Conservation (phyloP, 2,888 invertebrate species). For the Pardosa pseudoannulata region DNA sequence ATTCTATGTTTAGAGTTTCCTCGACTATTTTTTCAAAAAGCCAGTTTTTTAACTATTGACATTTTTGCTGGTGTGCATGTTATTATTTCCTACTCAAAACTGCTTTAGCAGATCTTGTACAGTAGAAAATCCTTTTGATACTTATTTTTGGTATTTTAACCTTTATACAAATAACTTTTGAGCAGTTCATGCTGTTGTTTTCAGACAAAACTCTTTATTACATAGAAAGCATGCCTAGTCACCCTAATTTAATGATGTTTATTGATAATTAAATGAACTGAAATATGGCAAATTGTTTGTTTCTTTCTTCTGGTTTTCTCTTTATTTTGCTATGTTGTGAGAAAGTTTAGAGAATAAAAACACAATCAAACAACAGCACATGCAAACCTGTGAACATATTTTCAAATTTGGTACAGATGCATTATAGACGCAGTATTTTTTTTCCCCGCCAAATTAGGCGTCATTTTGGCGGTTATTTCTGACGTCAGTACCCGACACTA, state of each 20-base stretch:
- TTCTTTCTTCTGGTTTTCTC: too few relatives aligned
- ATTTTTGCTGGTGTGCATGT: background rate
- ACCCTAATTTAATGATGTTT: constrained; percentile 62
- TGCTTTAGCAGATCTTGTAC: constrained; percentile 48
- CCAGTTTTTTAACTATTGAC: background rate
- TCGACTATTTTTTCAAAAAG: background rate
- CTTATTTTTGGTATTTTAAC: constrained; percentile 71
- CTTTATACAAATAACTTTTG: constrained; percentile 60
- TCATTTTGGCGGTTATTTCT: too few relatives aligned
- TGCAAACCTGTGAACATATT: too few relatives aligned
- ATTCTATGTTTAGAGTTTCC: background rate
- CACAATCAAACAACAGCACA: too few relatives aligned
- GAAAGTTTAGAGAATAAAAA: too few relatives aligned
- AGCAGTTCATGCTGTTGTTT: constrained; percentile 46
- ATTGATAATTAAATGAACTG: constrained; percentile 60
- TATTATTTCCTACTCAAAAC: background rate
- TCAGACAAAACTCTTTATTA: constrained; percentile 24
- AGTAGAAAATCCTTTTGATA: constrained; percentile 68
- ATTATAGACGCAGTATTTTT: too few relatives aligned
- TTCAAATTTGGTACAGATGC: too few relatives aligned
- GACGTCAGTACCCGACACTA: too few relatives aligned
- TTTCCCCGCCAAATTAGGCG: too few relatives aligned
- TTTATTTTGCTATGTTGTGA: too few relatives aligned
- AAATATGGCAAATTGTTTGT: too few relatives aligned
- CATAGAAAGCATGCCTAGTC: constrained; percentile 66